Evolutionary conservation across 2,113 vertebrate genomes (phyloP).

Genomic region (Noturus placidus): DNA sequence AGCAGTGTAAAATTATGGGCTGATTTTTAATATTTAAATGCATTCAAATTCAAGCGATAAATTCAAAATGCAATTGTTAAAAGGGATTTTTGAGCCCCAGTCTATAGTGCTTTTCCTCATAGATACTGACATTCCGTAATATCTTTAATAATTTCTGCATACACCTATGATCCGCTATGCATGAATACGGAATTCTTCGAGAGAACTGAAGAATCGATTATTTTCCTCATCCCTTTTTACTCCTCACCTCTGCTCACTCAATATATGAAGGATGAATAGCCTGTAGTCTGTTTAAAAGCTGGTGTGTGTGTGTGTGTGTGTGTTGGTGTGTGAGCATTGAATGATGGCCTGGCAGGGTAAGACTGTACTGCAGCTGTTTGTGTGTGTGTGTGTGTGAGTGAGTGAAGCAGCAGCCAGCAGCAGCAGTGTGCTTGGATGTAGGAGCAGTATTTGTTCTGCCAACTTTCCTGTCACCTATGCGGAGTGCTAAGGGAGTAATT

Average conservation of each 20-base stretch:
- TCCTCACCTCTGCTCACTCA: background rate
- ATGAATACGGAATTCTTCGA: background rate
- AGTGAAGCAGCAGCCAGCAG: background rate
- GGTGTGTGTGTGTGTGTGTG: slow-evolving; percentile 22
- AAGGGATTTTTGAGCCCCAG: background rate
- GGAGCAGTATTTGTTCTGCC: background rate
- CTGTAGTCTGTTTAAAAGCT: background rate
- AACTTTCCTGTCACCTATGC: slow-evolving; percentile 30
- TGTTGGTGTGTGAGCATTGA: background rate
- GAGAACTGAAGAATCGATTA: background rate
- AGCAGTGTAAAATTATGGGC: background rate
- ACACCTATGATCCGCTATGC: background rate
- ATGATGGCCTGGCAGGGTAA: background rate
- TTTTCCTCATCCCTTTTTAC: background rate
- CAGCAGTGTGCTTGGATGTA: slow-evolving; percentile 1
- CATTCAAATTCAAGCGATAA: background rate
- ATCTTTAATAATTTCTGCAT: background rate
- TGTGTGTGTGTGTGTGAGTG: slow-evolving; percentile 24
- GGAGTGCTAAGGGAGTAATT: slow-evolving; percentile 12
- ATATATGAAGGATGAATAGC: background rate
- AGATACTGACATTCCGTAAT: background rate
- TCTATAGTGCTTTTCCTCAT: background rate
- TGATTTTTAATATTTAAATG: background rate
- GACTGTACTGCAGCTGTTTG: slow-evolving; percentile 2
- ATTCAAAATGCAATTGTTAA: background rate